phyloP scores from a whole-genome alignment of 2,797 vertebrate genomes.

The Carcharodon carcharias region DNA sequence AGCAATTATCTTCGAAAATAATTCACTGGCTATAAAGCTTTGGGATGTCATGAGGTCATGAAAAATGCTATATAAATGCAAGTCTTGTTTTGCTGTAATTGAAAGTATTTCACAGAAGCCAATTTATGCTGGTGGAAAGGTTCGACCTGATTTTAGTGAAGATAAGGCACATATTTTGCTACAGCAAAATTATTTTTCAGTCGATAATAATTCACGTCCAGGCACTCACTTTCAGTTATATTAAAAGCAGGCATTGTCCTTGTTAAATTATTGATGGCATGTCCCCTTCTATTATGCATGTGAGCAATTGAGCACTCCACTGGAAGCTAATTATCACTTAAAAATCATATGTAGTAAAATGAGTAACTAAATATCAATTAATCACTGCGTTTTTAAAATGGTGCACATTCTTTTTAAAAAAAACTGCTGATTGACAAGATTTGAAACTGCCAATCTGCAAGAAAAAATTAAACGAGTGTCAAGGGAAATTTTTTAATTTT shows the following conservation, averaged over 20 bases:
- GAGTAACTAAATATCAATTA: slow-evolving; percentile 15
- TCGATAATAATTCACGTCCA: not conserved
- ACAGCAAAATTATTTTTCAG: not conserved
- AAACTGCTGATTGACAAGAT: not conserved
- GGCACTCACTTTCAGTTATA: not conserved
- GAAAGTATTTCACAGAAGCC: not conserved
- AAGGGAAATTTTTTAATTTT: not conserved
- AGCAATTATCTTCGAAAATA: not conserved
- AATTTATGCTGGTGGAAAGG: not conserved
- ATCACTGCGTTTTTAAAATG: slow-evolving; percentile 3
- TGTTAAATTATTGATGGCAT: slow-evolving; percentile 32
- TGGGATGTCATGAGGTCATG: not conserved
- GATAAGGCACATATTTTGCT: not conserved
- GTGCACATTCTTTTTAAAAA: not conserved
- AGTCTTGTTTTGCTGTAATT: not conserved
- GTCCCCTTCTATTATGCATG: not conserved
- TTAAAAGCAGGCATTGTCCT: slow-evolving; percentile 9
- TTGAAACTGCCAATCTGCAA: not conserved
- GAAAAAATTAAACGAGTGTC: not conserved
- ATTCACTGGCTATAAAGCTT: not conserved
- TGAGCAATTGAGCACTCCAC: not conserved
- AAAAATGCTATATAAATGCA: not conserved
- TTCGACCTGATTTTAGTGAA: not conserved
- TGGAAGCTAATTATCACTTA: slow-evolving; percentile 36
- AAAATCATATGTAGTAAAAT: not conserved